Percentiles rank a stretch among this genome's conserved stretches.
phyloP scores from a whole-genome alignment of 2,797 vertebrate species.

The Nasua narica region DNA sequence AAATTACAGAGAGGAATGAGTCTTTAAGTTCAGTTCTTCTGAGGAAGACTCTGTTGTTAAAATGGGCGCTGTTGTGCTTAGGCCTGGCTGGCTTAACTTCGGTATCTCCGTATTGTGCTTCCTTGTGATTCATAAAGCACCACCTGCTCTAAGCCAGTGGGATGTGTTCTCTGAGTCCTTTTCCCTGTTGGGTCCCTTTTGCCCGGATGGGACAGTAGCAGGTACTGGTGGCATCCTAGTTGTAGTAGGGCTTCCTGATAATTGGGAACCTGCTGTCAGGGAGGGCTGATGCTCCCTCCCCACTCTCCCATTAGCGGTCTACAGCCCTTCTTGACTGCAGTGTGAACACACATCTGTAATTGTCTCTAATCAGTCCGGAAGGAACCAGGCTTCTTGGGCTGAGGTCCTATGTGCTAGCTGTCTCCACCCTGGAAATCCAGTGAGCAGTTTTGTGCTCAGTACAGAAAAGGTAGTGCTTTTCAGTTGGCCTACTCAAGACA shows the following conservation, averaged over 20 bases:
- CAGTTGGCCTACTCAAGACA: not conserved
- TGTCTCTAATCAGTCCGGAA: not conserved
- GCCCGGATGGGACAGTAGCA: not conserved
- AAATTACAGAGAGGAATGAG: conserved; percentile 6
- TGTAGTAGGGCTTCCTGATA: not conserved
- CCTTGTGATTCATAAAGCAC: conserved; percentile 4
- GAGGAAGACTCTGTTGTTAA: not conserved
- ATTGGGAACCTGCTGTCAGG: not conserved
- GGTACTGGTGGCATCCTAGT: not conserved
- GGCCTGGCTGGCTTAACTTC: not conserved
- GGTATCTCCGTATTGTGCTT: conserved; percentile 20
- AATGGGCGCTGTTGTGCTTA: not conserved
- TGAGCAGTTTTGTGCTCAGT: not conserved
- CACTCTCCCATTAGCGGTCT: not conserved
- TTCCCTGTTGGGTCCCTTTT: not conserved
- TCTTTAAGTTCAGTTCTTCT: not conserved
- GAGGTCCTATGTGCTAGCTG: not conserved
- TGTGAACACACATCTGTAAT: not conserved
- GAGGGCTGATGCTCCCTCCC: not conserved
- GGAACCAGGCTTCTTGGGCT: not conserved
- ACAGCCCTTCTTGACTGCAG: not conserved
- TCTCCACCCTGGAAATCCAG: not conserved
- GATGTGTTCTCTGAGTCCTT: conserved; percentile 2
- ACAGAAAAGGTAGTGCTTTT: conserved; percentile 42
- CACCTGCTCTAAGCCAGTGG: not conserved